Evolutionary conservation across 1,140 invertebrate genomes (phyloP).

Genomic region (Pomacea maculata): DNA sequence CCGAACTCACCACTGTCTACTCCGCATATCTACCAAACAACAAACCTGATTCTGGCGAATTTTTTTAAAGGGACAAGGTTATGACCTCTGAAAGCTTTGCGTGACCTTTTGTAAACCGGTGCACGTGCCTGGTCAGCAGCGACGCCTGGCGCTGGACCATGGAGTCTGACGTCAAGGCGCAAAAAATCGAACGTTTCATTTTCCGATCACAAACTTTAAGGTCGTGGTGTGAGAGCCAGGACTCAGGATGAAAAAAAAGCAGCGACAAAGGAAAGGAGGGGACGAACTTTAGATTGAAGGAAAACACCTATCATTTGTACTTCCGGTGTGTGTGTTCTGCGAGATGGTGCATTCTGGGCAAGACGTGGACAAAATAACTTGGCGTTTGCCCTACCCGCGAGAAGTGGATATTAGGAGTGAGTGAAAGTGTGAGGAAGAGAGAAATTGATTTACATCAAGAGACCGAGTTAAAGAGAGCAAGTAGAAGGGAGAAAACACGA

Average conservation of each 20-base stretch:
- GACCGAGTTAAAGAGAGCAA: neutral
- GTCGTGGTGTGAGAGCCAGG: neutral
- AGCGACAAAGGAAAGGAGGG: constrained; percentile 21
- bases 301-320: constrained; percentile 22
- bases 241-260: constrained; percentile 18
- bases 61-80: too few species aligned
- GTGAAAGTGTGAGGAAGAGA: neutral
- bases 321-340: constrained; percentile 11
- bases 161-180: too few species aligned
- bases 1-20: too few species aligned
- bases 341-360: neutral
- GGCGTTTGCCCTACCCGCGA: too few species aligned
- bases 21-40: too few species aligned
- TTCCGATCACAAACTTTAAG: constrained; percentile 22
- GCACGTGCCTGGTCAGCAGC: too few species aligned
- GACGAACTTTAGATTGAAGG: constrained; percentile 17
- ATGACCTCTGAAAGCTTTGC: too few species aligned
- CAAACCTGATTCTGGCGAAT: too few species aligned
- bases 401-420: neutral
- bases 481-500: neutral
- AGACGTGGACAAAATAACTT: neutral
- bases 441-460: neutral
- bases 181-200: constrained; percentile 11
- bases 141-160: too few species aligned
- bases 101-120: too few species aligned